Base-by-base conservation (phyloP, 2,888 invertebrate species). In the Tipula confusa region DNA sequence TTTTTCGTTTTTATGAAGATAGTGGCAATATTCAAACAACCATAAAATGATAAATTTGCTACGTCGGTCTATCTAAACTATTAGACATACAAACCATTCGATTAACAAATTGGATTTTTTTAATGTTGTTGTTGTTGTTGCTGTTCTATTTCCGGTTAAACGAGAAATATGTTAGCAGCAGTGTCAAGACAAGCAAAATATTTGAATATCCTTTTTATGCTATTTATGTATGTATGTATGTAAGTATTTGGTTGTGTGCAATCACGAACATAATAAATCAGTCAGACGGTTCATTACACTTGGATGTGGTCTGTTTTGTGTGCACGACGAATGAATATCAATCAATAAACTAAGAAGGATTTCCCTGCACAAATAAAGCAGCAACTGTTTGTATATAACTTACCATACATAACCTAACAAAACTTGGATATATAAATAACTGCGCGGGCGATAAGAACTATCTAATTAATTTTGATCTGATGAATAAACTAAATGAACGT, bases 1-100 rank as follows among this genome's bases (percentile, higher is more conserved):
- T 64, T 64, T 64, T 24, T 64, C 24, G 2, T 24, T 64, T 24
- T 9, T 64, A 64, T 64, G 24, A 64, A 64, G 64, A 64, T 24
- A 64, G 64, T 64, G 64, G 64, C 18, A 64, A 64, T 64, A 64
- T 64, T 64, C 64, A 64, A 64, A 64, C 24, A 64, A 64, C 24
- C 64, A 64, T 64, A 64, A 64, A 64, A 64, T 64, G 64, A 64
- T 64, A 64, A 64, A 64, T 64, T 64, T 64, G 64, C 24, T 64
- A 64, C 64, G 24, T 64, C 64, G 64, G 64, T 64, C 9, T 38
- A 43, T 64, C 18, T 64, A 64, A 64, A 64, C 64, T 64, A 64
- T 64, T 64, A 9, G 18, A 24, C 24, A 64, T 2, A 64, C 24
- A 64, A 64, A 64, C 18, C 64, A 64, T 64, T 64, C 64, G 64